Conservation (phyloP, 2,888 invertebrate genomes). For the Leptinotarsa haldemani region DNA sequence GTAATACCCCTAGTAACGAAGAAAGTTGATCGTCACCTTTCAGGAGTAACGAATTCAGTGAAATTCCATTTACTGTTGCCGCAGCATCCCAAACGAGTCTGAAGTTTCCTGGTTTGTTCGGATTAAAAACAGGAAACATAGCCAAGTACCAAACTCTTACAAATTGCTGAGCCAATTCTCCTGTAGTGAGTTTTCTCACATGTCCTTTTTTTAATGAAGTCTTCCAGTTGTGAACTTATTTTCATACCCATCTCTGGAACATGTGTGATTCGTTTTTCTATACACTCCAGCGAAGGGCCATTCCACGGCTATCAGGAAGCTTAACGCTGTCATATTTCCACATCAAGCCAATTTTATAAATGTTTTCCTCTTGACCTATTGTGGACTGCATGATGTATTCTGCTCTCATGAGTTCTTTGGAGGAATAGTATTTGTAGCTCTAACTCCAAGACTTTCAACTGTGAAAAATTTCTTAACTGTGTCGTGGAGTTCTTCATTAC, state of each 20-base stretch:
- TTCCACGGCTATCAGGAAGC: not conserved
- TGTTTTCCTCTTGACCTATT: too few species aligned
- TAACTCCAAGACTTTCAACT: too few species aligned
- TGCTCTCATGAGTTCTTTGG: too few species aligned
- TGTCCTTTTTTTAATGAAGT: conserved; percentile 46
- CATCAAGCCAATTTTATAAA: not conserved
- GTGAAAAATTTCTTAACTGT: too few species aligned
- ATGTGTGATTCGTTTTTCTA: not conserved
- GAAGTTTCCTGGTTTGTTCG: conserved; percentile 39
- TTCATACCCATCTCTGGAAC: conserved; percentile 26
- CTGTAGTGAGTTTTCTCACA: conserved; percentile 23
- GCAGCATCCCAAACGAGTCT: conserved; percentile 48
- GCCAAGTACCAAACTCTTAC: conserved; percentile 51
- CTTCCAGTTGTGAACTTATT: conserved; percentile 39
- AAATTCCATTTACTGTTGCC: not conserved
- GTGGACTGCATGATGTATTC: too few species aligned
- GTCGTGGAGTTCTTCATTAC: too few species aligned
- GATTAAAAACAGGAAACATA: conserved; percentile 52
- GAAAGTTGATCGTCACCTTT: conserved; percentile 49
- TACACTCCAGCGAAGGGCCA: not conserved
- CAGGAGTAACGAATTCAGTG: conserved; percentile 48
- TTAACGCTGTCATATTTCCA: not conserved
- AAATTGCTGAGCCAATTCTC: conserved; percentile 37
- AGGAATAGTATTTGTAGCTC: too few species aligned
- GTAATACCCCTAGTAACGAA: conserved; percentile 55